Base-by-base conservation (phyloP, 2,797 vertebrate genomes). In the Poeciliopsis infans region DNA sequence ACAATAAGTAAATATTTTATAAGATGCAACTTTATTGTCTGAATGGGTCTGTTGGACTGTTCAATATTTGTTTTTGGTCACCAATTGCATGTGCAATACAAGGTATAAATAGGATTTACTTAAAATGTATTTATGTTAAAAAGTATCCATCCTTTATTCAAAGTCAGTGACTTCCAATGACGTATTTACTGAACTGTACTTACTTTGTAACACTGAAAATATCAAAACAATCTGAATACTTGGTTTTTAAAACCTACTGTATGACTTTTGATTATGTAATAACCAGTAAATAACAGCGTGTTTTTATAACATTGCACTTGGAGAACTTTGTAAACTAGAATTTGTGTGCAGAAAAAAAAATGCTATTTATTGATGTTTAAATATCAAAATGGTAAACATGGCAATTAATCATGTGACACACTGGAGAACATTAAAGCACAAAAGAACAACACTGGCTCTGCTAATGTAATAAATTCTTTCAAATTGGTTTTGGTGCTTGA, bases 211-310 rank as follows among this genome's bases (percentile, higher is more conserved):
- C 10, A 45, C 12, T 72, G 16, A 74, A 51, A 2, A 4, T 61
- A 73, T 13, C 20, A n/a, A 75, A 33, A 47, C 46, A 1, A 57
- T 55, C 36, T 8, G 31, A 39, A 55, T 12, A 45, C 10, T 28
- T 80, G 84, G 73, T 83, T 90, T 90, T 57, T 89, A 79, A 89
- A 86, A 88, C 84, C 84, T 86, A 86, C 85, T 66, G 64, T 53
- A 74, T 78, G 53, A 78, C 66, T 77, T 61, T 70, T 85, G 81
- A 89, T 89, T 89, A 88, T 89, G 83, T 87, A 82, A 92, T 91
- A 92, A 90, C 88, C 89, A 90, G 69, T 73, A 28, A 81, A 79
- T 68, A 71, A 53, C 59, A 75, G 74, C 72, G 72, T 80, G 33
- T 72, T 76, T 55, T 88, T 77, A 51, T 47, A 82, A 79, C 11